Conservation (phyloP, 1,140 invertebrate species). For the Cotesia glomerata region DNA sequence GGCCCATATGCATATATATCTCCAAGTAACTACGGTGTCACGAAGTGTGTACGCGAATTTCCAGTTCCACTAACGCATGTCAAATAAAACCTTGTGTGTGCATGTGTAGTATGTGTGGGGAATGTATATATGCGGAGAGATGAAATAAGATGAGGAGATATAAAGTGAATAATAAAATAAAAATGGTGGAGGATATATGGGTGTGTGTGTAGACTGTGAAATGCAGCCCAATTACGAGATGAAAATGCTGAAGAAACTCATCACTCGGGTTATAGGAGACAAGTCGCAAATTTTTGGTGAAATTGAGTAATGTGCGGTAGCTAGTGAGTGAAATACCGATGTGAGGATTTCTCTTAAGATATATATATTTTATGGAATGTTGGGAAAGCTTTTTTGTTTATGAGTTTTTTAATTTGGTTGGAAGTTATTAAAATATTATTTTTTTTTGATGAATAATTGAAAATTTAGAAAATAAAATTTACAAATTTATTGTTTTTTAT, state of each 20-base stretch:
- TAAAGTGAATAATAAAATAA: too few relatives aligned
- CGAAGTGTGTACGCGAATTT: conserved; percentile 27
- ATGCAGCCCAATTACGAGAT: conserved; percentile 42
- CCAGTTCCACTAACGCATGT: conserved; percentile 19
- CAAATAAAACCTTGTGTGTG: too few relatives aligned
- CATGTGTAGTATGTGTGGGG: too few relatives aligned
- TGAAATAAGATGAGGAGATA: background rate
- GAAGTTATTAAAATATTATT: too few relatives aligned
- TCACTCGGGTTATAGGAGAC: conserved; percentile 5
- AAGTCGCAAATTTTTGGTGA: conserved; percentile 7
- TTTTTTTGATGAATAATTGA: background rate
- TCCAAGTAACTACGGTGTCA: background rate
- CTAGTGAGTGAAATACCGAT: background rate
- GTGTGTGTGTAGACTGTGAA: conserved; percentile 31
- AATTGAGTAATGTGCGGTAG: background rate
- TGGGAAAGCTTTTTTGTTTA: too few relatives aligned
- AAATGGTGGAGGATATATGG: background rate
- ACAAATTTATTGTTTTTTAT: too few relatives aligned
- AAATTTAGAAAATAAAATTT: background rate
- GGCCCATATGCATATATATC: background rate
- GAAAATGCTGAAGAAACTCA: conserved; percentile 28
- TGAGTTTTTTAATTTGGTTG: too few relatives aligned
- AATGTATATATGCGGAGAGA: too few relatives aligned
- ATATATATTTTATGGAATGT: background rate
- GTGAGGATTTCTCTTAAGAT: background rate